Conservation (phyloP, 2,888 invertebrate species). For the Thereva unica region DNA sequence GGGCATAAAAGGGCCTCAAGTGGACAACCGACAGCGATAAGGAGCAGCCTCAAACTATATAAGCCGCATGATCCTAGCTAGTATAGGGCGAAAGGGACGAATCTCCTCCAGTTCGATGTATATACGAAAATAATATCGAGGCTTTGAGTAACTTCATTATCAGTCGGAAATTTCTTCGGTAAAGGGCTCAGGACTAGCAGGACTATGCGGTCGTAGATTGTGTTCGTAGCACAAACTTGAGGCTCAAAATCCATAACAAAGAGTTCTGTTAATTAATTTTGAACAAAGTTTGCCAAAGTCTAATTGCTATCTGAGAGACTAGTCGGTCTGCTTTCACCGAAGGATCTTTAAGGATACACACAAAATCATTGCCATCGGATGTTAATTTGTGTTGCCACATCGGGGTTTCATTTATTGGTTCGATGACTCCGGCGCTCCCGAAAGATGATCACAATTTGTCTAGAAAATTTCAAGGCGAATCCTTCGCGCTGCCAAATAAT, state of each 20-base stretch:
- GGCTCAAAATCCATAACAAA: constrained; percentile 28
- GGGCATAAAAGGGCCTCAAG: constrained; percentile 4
- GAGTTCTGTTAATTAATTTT: constrained; percentile 35
- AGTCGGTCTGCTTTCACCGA: neutral
- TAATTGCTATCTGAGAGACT: constrained; percentile 30
- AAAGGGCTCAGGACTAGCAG: neutral
- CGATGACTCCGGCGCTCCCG: constrained; percentile 11
- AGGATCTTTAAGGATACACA: constrained; percentile 2
- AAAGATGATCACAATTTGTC: constrained; percentile 3
- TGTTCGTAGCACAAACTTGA: constrained; percentile 28
- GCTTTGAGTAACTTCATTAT: constrained; percentile 27
- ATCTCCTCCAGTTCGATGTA: neutral
- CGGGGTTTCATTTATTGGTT: constrained; percentile 32
- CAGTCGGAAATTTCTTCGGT: constrained; percentile 16
- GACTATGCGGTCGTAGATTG: constrained; percentile 27
- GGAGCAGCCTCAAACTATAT: too few species aligned
- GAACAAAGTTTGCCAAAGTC: constrained; percentile 31
- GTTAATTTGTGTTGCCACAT: constrained; percentile 33
- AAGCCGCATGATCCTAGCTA: too few species aligned
- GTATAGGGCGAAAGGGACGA: neutral
- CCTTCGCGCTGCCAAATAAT: too few species aligned
- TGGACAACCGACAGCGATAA: neutral
- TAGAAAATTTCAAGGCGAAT: too few species aligned
- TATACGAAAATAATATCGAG: constrained; percentile 28
- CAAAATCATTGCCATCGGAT: constrained; percentile 24